Conservation (phyloP, 2,113 vertebrate species). For the Mus musculus region GRCm39 chr15:10798001-10798500, state of each 20-base stretch:
- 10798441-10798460: background rate
- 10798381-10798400: background rate
- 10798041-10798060: background rate
- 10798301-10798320: background rate
- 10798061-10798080: background rate
- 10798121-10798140: background rate
- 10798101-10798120: background rate
- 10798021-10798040: background rate
- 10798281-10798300: background rate
- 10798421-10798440: background rate
- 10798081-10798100: background rate
- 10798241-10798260: background rate
- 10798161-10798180: background rate
- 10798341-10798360: background rate
- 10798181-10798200: background rate
- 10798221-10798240: background rate
- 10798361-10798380: background rate
- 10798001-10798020: background rate
- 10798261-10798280: background rate
- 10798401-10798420: background rate
- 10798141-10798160: background rate
- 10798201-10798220: background rate
- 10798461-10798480: background rate
- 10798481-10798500: background rate
- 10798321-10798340: background rate